A percentile compares a stretch with the other conserved stretches of the same genome.
Evolutionary conservation across 2,797 vertebrate species (phyloP).

Genomic region (Tachyglossus aculeatus): DNA sequence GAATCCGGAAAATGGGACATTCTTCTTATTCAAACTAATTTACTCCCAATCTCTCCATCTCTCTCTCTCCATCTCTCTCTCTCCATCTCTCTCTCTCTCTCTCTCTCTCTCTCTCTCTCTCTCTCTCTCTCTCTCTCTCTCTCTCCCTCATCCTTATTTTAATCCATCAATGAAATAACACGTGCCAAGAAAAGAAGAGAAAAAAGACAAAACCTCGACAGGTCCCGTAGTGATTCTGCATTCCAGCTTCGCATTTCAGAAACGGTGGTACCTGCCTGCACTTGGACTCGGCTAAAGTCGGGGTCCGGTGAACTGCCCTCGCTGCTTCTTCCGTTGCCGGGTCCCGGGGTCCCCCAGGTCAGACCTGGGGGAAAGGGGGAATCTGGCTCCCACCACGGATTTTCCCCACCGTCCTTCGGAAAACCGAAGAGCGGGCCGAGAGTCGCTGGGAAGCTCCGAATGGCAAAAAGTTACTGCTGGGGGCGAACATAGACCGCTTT

Average conservation of each 20-base stretch:
- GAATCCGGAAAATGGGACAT: not conserved
- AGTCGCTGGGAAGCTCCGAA: not conserved
- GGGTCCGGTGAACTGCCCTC: too few species aligned
- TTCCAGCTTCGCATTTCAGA: conserved; percentile 23
- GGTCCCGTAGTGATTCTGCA: not conserved
- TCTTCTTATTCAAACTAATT: conserved; percentile 1
- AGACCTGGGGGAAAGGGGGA: not conserved
- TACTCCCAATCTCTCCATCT: not conserved
- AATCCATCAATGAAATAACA: not conserved
- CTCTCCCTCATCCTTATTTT: not conserved
- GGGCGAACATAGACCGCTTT: not conserved
- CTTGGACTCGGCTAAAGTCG: too few species aligned
- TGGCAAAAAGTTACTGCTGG: not conserved
- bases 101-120: too few species aligned
- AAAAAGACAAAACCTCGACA: not conserved
- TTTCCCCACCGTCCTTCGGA: not conserved
- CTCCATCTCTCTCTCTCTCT: not conserved
- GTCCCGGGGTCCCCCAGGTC: too few species aligned
- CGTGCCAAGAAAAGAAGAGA: not conserved
- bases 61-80: not conserved
- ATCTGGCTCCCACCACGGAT: not conserved
- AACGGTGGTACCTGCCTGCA: not conserved
- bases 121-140: too few species aligned
- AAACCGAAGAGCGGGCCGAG: not conserved
- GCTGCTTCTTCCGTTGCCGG: too few species aligned